Conservation (phyloP, 2,113 vertebrate genomes). For the Heteronetta atricapilla region DNA sequence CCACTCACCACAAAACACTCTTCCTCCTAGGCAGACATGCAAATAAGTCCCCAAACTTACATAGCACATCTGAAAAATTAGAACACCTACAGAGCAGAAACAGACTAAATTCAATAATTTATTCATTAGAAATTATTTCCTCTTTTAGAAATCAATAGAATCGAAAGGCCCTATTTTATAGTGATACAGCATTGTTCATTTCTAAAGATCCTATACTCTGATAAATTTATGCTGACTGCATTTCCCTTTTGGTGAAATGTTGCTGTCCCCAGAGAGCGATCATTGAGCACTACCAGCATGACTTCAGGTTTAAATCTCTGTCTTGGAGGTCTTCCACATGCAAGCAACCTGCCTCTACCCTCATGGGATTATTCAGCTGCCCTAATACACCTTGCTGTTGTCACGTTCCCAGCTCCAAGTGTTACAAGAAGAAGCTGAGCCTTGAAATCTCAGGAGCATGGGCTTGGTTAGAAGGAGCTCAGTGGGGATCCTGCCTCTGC, state of each 20-base stretch:
- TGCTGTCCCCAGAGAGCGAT: not conserved
- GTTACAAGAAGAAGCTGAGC: not conserved
- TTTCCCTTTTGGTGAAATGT: not conserved
- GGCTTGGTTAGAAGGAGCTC: not conserved
- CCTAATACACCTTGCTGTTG: not conserved
- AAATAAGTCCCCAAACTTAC: not conserved
- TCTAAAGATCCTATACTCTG: not conserved
- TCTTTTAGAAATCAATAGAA: not conserved
- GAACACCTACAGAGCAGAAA: not conserved
- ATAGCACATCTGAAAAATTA: not conserved
- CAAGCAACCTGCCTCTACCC: not conserved
- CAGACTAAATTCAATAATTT: slow-evolving; percentile 11
- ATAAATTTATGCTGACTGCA: not conserved
- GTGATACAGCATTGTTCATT: not conserved
- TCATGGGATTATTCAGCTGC: not conserved
- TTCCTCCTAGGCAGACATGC: not conserved
- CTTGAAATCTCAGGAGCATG: not conserved
- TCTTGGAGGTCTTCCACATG: not conserved
- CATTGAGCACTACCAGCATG: not conserved
- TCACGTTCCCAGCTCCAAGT: not conserved
- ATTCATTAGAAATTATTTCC: slow-evolving; percentile 22
- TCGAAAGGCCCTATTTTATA: not conserved
- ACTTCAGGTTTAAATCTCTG: not conserved
- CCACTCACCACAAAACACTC: not conserved
- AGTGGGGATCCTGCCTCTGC: not conserved